phyloP scores from a whole-genome alignment of 1,140 invertebrate species.

The Aphelenchoides avenae region DNA sequence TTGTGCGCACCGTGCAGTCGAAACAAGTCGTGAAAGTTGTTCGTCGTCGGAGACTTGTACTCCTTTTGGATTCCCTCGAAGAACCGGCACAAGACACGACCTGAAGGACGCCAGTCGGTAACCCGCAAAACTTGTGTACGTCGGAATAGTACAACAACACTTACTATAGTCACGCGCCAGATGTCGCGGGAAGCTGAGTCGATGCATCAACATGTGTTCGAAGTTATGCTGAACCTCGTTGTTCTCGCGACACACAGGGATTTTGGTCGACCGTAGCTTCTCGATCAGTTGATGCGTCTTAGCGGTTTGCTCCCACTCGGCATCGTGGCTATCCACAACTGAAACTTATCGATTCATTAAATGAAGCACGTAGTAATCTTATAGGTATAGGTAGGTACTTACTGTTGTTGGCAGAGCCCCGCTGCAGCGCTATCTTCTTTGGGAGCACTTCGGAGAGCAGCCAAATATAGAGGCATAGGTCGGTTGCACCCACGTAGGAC shows the following conservation, averaged over 20 bases:
- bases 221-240: constrained; percentile 31
- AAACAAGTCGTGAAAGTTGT: constrained; percentile 48
- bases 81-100: constrained; percentile 34
- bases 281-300: constrained; percentile 13
- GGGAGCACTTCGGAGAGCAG: constrained; percentile 47
- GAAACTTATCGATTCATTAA: constrained; percentile 8
- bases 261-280: constrained; percentile 17
- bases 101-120: constrained; percentile 18
- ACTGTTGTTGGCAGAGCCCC: constrained; percentile 17
- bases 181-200: constrained; percentile 36
- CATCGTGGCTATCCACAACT: constrained; percentile 25
- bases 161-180: constrained; percentile 39
- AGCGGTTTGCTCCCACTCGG: constrained; percentile 18
- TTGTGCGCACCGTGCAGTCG: constrained; percentile 43
- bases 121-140: not conserved
- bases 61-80: constrained; percentile 41
- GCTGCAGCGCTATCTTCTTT: constrained; percentile 41
- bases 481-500: constrained; percentile 49
- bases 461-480: constrained; percentile 52
- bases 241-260: constrained; percentile 28
- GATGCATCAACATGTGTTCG: constrained; percentile 29
- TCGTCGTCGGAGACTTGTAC: constrained; percentile 23
- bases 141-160: not conserved
- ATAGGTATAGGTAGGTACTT: not conserved
- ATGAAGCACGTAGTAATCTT: not conserved